Conservation (phyloP, 2,113 vertebrate species). For the Odontophorus gujanensis region DNA sequence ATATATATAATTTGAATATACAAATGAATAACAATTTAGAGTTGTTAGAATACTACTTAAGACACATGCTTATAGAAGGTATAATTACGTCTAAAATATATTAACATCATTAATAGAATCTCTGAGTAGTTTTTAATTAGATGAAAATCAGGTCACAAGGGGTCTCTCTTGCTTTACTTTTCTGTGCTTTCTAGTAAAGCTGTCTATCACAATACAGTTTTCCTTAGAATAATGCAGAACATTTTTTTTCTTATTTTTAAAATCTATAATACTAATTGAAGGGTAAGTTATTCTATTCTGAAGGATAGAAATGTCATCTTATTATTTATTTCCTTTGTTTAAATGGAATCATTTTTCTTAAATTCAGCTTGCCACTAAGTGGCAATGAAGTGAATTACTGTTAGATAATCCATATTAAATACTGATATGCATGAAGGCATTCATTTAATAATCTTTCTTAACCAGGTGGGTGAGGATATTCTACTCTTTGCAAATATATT, state of each 20-base stretch:
- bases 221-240: slow-evolving; percentile 39
- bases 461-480: not conserved
- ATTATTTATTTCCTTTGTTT: not conserved
- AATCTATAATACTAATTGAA: slow-evolving; percentile 60
- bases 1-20: not conserved
- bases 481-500: not conserved
- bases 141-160: slow-evolving; percentile 63
- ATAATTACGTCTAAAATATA: not conserved
- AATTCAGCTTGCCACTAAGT: slow-evolving; percentile 3
- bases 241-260: not conserved
- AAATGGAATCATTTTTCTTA: not conserved
- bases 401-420: not conserved
- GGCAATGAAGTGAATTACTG: not conserved
- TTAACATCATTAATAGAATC: not conserved
- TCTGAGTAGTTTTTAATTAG: not conserved
- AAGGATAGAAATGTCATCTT: slow-evolving; percentile 28
- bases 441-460: not conserved
- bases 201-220: not conserved
- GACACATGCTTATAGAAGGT: not conserved
- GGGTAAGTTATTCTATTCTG: slow-evolving; percentile 46
- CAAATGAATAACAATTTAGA: not conserved
- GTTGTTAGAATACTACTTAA: not conserved
- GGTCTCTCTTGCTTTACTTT: slow-evolving; percentile 74
- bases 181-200: not conserved
- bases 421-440: not conserved